Evolutionary conservation across 1,140 invertebrate species (phyloP), one percentile per base, ranked within the genome.

Genomic region (Diachasma alloeum): DNA sequence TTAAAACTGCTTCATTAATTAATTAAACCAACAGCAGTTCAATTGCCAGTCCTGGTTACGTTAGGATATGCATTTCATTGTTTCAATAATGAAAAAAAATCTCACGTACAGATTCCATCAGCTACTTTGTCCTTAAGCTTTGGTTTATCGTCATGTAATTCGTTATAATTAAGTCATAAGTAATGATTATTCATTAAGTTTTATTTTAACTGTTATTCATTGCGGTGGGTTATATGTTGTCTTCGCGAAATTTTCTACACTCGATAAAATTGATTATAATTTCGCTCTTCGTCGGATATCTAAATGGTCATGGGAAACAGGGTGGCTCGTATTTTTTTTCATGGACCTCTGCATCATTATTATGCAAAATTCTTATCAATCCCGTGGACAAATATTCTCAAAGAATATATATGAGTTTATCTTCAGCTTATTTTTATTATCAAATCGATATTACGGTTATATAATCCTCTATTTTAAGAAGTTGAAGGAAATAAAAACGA

Each of bases 211-310:
- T 53, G 31, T 46, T 71, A 48, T 71, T 86, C n/a, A 85, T 87
- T 87, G 86, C 85, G 83, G 83, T 86, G 84, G 82, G 81, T 85
- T 81, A 78, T 80, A 56, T 81, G 78, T 74, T 72, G 17, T 26
- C 72, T 59, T 81, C 76, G 69, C 74, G 69, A 42, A 69, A 37
- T 63, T 63, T 63, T 63, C 59, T 22, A 63, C 59, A 63, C 24
- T 63, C n/a, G 53, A 59, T 5, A 15, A 22, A 44, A 69, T 42
- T n/a, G 24, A 31, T n/a, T 36, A 67, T 67, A 31, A 31, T 31
- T 31, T 3, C 31, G 31, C 6, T 31, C 31, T 31, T 31, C 6
- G 2, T 31, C 6, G 31, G 31, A 31, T 31, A 31, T 31, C 31
- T 31, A 6, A 31, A 31, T 53, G 4, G n/a, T 53, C 17, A 3